These are phyloP conservation scores for Pseudolaguvia tuberculata DNA, from an alignment of 2,113 vertebrate species.

Conservation along the genomic window DNA sequence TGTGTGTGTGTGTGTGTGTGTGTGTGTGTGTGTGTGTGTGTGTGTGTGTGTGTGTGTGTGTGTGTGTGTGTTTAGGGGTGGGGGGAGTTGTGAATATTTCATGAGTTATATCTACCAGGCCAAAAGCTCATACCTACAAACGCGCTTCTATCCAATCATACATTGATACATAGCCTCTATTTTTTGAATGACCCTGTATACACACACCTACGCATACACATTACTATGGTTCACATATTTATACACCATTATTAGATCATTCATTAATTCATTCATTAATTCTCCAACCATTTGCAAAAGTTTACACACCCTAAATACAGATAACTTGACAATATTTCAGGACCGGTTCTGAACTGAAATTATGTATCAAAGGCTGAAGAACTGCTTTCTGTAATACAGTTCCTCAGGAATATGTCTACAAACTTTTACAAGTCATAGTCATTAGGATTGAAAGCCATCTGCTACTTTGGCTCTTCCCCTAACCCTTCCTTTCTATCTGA, in stretches of 20 bases:
- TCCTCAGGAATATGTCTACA: not conserved
- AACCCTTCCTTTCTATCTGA: not conserved
- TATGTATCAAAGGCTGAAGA: not conserved
- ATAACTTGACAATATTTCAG: not conserved
- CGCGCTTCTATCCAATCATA: slow-evolving; percentile 4
- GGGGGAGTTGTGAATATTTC: slow-evolving; percentile 39
- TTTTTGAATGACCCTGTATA: not conserved
- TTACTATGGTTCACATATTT: not conserved
- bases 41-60: no score
- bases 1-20: no score
- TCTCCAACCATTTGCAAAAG: not conserved
- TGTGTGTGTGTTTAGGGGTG: slow-evolving; percentile 22
- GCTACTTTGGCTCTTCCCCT: not conserved
- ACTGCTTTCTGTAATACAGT: not conserved
- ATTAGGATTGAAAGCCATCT: not conserved
- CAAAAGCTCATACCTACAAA: not conserved
- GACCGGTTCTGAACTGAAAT: not conserved
- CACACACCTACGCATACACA: not conserved
- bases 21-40: no score
- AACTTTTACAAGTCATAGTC: not conserved
- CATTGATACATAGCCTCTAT: not conserved
- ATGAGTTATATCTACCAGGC: slow-evolving; percentile 30
- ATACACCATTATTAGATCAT: not conserved
- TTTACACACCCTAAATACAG: no score
- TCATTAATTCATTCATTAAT: not conserved